Evolutionary conservation across 2,888 invertebrate genomes (phyloP), one percentile per base, ranked within the genome.

Genomic region (Chrysopilus asiliformis): DNA sequence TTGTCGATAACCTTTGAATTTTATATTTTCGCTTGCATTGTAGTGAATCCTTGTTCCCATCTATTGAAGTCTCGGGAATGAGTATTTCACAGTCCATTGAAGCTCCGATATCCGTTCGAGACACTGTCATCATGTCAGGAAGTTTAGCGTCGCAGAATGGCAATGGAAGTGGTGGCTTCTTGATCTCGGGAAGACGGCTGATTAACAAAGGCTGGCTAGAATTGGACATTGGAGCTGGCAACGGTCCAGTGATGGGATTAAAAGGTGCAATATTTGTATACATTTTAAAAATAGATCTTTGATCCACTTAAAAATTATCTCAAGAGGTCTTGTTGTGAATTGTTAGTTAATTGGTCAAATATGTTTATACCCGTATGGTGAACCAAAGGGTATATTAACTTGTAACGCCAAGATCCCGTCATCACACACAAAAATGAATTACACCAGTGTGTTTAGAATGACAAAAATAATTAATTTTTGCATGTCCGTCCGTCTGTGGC

Each of bases 11-110:
- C 36, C 49, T 49, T 39, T 50, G 67, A 65, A 44, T 67, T 67
- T 46, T 9, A 13, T 34, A 20, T 27, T 38, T 26, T 18, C 22
- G 25, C 30, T 27, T 32, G 6, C 4, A 32, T 31, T 32, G 12
- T 24, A 68, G 71, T 14, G 52, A 62, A 10, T 64, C 67, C 28
- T 53, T 70, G 6, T 64, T 85, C 50, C 87, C 90, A 10, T 73
- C 67, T 41, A 70, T 94, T 45, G 93, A 94, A 67, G 77, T 94
- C 20, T 87, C 84, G n/a, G 85, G 85, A 8, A 89, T 94, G 83
- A 81, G 80, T 30, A 82, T 94, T 53, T 76, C 79, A 14, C 93
- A 94, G 57, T 90, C 91, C 0, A 85, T 95, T 31, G 93, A 95
- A 58, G 84, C 89, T 30, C 94, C 94, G 0, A 66, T 95, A 16